Evolutionary conservation across 2,888 invertebrate species (phyloP).

Genomic region (Macaria notata): DNA sequence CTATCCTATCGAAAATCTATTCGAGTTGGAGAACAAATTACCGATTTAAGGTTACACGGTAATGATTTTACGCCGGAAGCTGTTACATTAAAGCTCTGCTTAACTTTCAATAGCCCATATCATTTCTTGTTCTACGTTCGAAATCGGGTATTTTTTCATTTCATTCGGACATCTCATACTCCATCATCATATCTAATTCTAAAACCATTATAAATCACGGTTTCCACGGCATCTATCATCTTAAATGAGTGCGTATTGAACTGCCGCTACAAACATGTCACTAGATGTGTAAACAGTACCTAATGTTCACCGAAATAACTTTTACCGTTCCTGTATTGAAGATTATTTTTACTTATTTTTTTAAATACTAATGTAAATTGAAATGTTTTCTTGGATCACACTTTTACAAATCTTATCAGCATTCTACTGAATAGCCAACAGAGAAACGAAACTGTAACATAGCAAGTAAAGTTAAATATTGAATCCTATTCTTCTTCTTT

Average conservation of each 20-base stretch:
- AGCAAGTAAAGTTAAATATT: too few species aligned
- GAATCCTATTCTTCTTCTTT: too few species aligned
- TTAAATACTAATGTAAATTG: too few species aligned
- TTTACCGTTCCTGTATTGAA: too few species aligned
- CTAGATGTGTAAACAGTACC: background rate
- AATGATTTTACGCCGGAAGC: conserved; percentile 9
- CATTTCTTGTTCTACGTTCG: conserved; percentile 25
- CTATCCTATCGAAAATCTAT: background rate
- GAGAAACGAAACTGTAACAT: too few species aligned
- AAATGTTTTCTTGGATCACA: too few species aligned
- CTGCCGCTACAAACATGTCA: conserved; percentile 25
- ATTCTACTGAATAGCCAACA: too few species aligned
- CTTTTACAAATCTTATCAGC: too few species aligned
- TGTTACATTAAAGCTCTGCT: background rate
- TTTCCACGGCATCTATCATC: conserved; percentile 36
- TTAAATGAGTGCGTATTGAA: conserved; percentile 31
- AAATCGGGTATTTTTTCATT: conserved; percentile 25
- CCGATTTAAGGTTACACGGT: background rate
- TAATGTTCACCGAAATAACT: too few species aligned
- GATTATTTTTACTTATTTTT: too few species aligned
- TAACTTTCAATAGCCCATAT: conserved; percentile 20
- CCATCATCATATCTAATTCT: conserved; percentile 34
- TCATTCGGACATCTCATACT: conserved; percentile 22
- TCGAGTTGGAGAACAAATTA: background rate
- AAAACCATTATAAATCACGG: conserved; percentile 37